phyloP scores from a whole-genome alignment of 2,113 vertebrate species.

The Nothocercus julius region DNA sequence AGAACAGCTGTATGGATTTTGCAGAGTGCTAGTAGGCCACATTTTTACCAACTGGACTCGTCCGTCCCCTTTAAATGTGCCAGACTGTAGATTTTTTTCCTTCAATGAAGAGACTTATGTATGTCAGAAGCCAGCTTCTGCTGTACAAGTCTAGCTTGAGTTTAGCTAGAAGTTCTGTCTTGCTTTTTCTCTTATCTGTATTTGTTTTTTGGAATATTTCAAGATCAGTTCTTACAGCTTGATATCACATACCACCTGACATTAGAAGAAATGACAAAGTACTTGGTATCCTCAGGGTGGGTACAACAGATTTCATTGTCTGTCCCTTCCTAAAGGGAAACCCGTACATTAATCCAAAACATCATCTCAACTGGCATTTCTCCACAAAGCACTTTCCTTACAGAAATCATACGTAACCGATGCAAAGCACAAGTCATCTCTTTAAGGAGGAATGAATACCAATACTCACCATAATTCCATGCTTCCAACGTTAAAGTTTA shows the following conservation, averaged over 20 bases:
- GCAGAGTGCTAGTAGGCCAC: too few relatives aligned
- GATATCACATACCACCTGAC: background rate
- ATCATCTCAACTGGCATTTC: background rate
- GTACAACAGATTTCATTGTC: background rate
- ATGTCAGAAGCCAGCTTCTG: background rate
- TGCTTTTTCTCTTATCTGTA: background rate
- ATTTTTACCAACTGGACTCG: background rate
- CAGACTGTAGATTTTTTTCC: background rate
- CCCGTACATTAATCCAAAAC: rapidly evolving
- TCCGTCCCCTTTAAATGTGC: background rate
- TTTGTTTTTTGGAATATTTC: constrained; percentile 1
- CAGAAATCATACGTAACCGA: background rate
- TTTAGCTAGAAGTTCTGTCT: background rate
- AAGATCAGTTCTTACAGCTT: background rate
- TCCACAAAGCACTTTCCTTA: background rate
- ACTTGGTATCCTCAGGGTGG: background rate
- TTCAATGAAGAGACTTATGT: background rate
- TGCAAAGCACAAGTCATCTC: background rate
- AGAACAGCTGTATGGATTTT: background rate
- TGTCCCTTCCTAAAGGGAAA: background rate
- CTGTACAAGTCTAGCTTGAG: background rate
- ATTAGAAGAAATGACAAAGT: background rate
- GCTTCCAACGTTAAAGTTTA: background rate
- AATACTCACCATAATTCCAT: background rate
- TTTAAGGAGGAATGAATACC: background rate